Evolutionary conservation across 2,113 vertebrate species (phyloP).

Genomic region (Hepsetus odoe): DNA sequence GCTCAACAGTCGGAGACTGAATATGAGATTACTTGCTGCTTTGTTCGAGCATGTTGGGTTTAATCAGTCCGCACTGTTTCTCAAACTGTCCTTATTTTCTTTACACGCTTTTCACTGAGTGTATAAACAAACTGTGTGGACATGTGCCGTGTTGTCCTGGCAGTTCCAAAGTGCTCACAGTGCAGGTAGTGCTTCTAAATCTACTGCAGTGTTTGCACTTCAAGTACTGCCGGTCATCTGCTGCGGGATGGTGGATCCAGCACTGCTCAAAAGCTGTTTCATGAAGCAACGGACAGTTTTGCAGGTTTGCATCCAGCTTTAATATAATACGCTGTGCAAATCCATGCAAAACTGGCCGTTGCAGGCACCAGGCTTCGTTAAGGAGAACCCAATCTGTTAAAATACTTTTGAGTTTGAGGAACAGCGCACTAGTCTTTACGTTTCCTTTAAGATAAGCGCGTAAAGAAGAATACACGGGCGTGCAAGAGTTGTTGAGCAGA

Average conservation of each 20-base stretch:
- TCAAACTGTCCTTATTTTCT: not conserved
- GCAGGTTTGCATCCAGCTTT: slow-evolving; percentile 95
- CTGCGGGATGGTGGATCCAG: slow-evolving; percentile 8
- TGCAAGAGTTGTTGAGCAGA: not conserved
- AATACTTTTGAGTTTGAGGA: not conserved
- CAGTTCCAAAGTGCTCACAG: slow-evolving; percentile 99
- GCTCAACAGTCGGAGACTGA: slow-evolving; percentile 7
- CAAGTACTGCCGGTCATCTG: slow-evolving; percentile 82
- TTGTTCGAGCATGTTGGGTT: not conserved
- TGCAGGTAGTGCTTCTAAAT: slow-evolving; percentile 90
- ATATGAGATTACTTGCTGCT: not conserved
- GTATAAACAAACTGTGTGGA: not conserved
- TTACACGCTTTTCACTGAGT: not conserved
- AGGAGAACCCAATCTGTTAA: not conserved
- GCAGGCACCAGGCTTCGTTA: slow-evolving; percentile 34
- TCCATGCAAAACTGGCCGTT: slow-evolving; percentile 94
- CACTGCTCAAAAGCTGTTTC: slow-evolving; percentile 8
- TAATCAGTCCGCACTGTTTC: not conserved
- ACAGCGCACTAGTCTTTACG: not conserved
- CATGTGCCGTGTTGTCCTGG: slow-evolving; percentile 69
- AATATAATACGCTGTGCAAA: slow-evolving; percentile 86
- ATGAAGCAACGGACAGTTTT: slow-evolving; percentile 85
- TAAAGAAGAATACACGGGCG: not conserved
- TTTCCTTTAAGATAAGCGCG: not conserved
- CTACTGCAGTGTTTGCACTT: slow-evolving; percentile 99